Conservation (phyloP, 2,113 vertebrate species). For the Lontra canadensis region DNA sequence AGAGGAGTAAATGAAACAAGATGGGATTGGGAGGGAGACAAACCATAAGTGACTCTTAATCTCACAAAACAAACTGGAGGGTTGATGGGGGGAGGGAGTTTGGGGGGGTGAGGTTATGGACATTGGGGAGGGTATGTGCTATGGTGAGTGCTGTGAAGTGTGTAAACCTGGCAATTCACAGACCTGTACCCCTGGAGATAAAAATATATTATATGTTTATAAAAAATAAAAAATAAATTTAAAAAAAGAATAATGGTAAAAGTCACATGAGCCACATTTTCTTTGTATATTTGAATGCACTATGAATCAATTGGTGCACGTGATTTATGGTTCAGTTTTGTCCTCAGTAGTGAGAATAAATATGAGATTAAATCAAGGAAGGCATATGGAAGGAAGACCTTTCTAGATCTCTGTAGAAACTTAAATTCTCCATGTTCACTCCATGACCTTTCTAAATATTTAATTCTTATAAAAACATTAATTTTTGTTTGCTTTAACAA, state of each 20-base stretch:
- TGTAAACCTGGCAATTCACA: no score
- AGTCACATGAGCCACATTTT: background rate
- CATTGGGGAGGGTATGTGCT: no score
- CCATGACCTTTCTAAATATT: slow-evolving; percentile 16
- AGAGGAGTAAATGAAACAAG: no score
- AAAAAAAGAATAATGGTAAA: background rate
- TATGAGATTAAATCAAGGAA: background rate
- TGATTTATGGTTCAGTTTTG: background rate
- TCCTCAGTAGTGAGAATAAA: background rate
- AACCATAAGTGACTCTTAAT: no score
- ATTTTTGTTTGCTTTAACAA: background rate
- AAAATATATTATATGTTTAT: no score
- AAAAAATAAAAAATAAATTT: no score
- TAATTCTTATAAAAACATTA: background rate
- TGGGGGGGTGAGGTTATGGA: no score
- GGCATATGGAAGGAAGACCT: background rate
- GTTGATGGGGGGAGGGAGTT: no score
- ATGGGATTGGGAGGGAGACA: no score
- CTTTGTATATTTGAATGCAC: background rate
- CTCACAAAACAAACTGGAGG: no score
- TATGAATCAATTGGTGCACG: background rate
- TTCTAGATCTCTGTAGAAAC: background rate
- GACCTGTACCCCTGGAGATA: no score
- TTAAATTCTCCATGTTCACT: slow-evolving; percentile 15
- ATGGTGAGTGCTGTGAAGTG: no score